Percentiles rank a stretch among this genome's conserved stretches.
phyloP scores from a whole-genome alignment of 2,113 vertebrate species.

The Arenaria interpres region DNA sequence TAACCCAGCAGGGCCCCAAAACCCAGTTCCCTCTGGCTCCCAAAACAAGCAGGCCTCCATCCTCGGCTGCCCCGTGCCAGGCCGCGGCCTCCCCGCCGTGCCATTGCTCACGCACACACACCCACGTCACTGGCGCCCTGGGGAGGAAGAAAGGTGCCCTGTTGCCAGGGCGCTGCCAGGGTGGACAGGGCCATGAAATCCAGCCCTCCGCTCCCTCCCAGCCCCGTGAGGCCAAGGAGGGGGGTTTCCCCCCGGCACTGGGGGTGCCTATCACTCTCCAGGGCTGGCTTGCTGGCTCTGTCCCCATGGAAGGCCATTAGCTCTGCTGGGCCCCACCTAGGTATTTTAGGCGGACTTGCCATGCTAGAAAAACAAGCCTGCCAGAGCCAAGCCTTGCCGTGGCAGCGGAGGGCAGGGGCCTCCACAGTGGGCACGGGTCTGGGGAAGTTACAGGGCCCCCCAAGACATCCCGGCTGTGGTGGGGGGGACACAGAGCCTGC shows the following conservation, averaged over 20 bases:
- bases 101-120: not conserved
- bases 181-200: not conserved
- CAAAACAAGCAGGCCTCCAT: not conserved
- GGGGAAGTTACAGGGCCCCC: rapidly evolving
- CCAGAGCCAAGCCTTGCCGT: not conserved
- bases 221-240: not conserved
- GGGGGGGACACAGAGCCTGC: rapidly evolving
- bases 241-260: not conserved
- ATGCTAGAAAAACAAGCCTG: constrained; percentile 59
- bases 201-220: not conserved
- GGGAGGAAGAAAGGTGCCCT: not conserved
- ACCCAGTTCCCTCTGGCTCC: not conserved
- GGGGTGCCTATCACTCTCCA: not conserved
- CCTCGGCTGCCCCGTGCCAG: rapidly evolving
- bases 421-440: rapidly evolving
- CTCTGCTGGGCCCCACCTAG: constrained; percentile 19
- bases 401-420: not conserved
- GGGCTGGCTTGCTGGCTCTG: not conserved
- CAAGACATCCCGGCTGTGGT: rapidly evolving
- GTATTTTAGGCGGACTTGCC: not conserved
- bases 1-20: not conserved
- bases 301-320: constrained; percentile 32
- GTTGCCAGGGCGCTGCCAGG: not conserved
- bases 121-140: not conserved
- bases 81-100: not conserved